Conservation (phyloP, 2,113 vertebrate genomes). For the Sitta europaea region DNA sequence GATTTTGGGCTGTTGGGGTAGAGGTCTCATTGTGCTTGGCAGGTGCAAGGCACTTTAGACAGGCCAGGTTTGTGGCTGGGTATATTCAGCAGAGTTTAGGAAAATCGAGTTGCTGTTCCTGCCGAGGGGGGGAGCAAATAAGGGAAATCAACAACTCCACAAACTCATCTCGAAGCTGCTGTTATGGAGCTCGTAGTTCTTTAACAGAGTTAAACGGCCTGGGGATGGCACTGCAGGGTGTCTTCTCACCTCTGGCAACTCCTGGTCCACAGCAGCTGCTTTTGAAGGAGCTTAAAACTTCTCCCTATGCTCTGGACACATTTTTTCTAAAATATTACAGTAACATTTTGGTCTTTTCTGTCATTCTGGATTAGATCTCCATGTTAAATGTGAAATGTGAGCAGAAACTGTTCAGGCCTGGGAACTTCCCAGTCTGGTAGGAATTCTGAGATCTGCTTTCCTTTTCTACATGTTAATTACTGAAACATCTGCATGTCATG, state of each 20-base stretch:
- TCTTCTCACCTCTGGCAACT: not conserved
- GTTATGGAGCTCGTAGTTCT: not conserved
- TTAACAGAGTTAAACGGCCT: not conserved
- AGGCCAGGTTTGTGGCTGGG: not conserved
- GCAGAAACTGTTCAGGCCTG: not conserved
- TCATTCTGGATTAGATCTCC: not conserved
- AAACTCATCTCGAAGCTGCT: not conserved
- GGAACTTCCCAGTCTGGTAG: not conserved
- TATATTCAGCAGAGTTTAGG: not conserved
- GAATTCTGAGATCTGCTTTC: not conserved
- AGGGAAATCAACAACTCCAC: not conserved
- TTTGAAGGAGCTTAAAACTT: not conserved
- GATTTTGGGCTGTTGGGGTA: not conserved
- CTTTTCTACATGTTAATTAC: not conserved
- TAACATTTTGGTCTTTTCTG: not conserved
- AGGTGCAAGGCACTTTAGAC: not conserved
- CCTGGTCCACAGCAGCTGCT: not conserved
- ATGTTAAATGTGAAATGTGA: not conserved
- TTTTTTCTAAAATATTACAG: not conserved
- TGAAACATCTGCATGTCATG: not conserved
- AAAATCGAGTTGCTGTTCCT: conserved; percentile 8
- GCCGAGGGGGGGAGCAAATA: not conserved
- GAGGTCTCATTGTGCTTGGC: not conserved
- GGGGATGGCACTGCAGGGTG: not conserved
- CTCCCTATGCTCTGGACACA: not conserved